A percentile compares a stretch with the other conserved stretches of the same genome.
Conservation (phyloP, 2,113 vertebrate genomes). For the Prionailurus bengalensis region DNA sequence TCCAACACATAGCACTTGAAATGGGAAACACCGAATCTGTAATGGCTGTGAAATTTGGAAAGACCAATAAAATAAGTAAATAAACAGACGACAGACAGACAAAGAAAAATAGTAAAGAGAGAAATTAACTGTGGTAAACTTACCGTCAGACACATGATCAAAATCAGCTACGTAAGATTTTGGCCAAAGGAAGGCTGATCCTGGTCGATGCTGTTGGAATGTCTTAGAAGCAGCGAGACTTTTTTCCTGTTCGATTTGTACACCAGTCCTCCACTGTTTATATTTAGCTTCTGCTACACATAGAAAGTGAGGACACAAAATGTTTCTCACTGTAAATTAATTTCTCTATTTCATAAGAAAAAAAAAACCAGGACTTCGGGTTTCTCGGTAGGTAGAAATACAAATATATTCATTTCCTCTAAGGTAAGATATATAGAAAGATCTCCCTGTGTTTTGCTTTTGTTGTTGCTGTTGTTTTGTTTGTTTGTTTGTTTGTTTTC, state of each 20-base stretch:
- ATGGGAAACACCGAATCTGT: neutral
- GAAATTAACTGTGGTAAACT: neutral
- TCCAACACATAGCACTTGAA: neutral
- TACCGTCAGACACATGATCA: neutral
- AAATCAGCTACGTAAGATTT: neutral
- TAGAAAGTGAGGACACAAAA: neutral
- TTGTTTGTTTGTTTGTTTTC: constrained; percentile 32
- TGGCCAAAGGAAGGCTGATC: neutral
- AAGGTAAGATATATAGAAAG: neutral
- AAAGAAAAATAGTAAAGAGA: neutral
- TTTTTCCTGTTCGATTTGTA: neutral
- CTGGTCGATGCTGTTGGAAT: neutral
- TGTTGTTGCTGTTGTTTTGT: neutral
- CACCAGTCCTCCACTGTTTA: neutral
- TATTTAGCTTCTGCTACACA: neutral
- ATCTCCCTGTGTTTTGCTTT: neutral
- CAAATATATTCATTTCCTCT: neutral
- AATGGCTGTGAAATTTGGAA: neutral
- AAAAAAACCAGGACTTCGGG: neutral
- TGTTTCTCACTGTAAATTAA: neutral
- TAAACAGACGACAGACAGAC: too few relatives aligned
- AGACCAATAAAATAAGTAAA: neutral
- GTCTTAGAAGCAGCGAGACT: neutral
- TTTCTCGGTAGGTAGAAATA: neutral
- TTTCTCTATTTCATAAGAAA: neutral